Conservation (phyloP, 2,797 vertebrate species). For the Epinephelus coioides region DNA sequence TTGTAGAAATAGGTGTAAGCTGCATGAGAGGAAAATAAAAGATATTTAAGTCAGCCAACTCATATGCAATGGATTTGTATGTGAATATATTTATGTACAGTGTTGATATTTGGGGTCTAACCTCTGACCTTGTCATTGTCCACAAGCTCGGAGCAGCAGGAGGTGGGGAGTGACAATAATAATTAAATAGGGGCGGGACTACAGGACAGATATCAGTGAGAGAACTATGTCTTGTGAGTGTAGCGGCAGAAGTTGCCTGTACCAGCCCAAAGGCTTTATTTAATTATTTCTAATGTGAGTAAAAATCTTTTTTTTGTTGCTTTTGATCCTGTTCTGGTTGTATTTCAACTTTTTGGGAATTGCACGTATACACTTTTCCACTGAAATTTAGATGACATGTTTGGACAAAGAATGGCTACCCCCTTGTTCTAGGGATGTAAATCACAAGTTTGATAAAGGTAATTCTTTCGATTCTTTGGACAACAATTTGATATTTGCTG, state of each 20-base stretch:
- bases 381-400: too few relatives aligned
- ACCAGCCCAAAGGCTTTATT: background rate
- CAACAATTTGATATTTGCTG: too few relatives aligned
- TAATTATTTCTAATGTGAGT: background rate
- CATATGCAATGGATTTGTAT: background rate
- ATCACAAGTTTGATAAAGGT: too few relatives aligned
- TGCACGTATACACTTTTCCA: too few relatives aligned
- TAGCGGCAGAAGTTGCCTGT: background rate
- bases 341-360: too few relatives aligned
- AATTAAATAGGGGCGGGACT: background rate
- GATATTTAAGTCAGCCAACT: slow-evolving; percentile 3
- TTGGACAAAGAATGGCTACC: too few relatives aligned
- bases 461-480: too few relatives aligned
- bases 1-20: slow-evolving; percentile 97
- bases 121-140: background rate
- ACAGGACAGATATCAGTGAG: background rate
- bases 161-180: background rate
- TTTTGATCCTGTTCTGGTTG: too few relatives aligned
- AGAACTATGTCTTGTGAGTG: background rate
- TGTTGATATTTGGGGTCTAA: too few relatives aligned
- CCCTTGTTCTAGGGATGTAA: too few relatives aligned
- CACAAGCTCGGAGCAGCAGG: background rate
- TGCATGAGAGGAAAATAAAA: slow-evolving; percentile 66
- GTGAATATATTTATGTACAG: background rate
- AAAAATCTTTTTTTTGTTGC: too few relatives aligned